Conservation (phyloP, 2,888 invertebrate genomes). For the Eumacrocentrus americanus region DNA sequence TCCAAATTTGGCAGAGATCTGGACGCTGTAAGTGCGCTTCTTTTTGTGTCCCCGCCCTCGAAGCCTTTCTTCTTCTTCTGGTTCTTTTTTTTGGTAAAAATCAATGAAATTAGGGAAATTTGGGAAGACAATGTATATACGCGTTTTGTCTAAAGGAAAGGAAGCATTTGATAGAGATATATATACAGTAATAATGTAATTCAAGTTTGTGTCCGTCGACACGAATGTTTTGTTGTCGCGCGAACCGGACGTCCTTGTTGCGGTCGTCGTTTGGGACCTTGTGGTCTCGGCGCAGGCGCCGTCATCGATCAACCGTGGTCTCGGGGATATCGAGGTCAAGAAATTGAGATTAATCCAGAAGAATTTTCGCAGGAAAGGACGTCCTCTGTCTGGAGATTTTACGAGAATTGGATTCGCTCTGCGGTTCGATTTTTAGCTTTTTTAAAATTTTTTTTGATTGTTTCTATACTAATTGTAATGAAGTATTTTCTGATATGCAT, state of each 20-base stretch:
- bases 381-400: constrained; percentile 5
- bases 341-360: constrained; percentile 24
- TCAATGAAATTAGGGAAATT: too few relatives aligned
- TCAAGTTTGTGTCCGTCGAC: not conserved
- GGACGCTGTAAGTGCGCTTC: constrained; percentile 63
- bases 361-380: constrained; percentile 19
- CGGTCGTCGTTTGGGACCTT: constrained; percentile 14
- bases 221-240: constrained; percentile 13
- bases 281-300: constrained; percentile 29
- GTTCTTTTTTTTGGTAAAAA: not conserved
- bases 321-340: constrained; percentile 9
- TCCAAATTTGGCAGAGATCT: constrained; percentile 65
- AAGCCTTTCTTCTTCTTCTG: constrained; percentile 17
- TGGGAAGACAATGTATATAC: too few relatives aligned
- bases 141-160: too few relatives aligned
- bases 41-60: constrained; percentile 17
- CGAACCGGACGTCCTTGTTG: constrained; percentile 29
- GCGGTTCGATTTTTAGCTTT: not conserved
- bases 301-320: constrained; percentile 24
- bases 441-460: too few relatives aligned
- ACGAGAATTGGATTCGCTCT: not conserved
- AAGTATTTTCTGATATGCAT: too few relatives aligned
- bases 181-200: not conserved
- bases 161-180: not conserved
- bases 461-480: too few relatives aligned